phyloP scores from a whole-genome alignment of 2,113 vertebrate species.

The Melanotaenia duboulayi region DNA sequence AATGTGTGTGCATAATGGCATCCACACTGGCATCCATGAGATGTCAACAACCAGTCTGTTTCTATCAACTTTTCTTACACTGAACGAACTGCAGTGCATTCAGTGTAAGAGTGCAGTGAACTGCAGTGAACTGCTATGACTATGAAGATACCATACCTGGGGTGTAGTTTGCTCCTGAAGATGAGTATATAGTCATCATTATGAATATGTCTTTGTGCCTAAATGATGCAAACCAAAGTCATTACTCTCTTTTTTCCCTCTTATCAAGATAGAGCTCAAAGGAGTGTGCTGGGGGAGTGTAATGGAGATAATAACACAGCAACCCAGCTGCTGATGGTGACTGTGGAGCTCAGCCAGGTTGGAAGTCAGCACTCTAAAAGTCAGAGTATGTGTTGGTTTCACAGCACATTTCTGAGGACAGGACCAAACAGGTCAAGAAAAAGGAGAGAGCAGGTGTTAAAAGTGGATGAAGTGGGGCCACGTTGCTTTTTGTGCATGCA shows the following conservation, averaged over 20 bases:
- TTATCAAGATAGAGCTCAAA: slow-evolving; percentile 66
- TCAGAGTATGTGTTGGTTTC: slow-evolving; percentile 52
- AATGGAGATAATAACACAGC: slow-evolving; percentile 76
- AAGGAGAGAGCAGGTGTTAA: slow-evolving; percentile 24
- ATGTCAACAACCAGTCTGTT: slow-evolving; percentile 62
- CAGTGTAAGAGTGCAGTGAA: no score
- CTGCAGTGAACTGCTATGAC: not conserved
- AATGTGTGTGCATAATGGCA: slow-evolving; percentile 41
- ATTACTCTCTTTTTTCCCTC: slow-evolving; percentile 54
- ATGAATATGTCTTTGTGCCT: slow-evolving; percentile 2
- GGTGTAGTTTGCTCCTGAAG: not conserved
- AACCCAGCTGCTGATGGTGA: slow-evolving; percentile 66
- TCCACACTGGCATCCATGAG: slow-evolving; percentile 44
- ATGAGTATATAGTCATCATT: not conserved
- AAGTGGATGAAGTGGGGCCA: not conserved
- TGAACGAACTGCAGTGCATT: slow-evolving; percentile 13
- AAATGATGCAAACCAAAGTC: slow-evolving; percentile 23
- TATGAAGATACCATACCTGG: slow-evolving; percentile 6
- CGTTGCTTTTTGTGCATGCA: not conserved
- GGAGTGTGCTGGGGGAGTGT: slow-evolving; percentile 62
- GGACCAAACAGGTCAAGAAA: slow-evolving; percentile 67
- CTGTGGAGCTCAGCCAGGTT: slow-evolving; percentile 50
- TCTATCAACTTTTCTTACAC: slow-evolving; percentile 45
- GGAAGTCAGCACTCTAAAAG: slow-evolving; percentile 41
- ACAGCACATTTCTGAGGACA: slow-evolving; percentile 59